Evolutionary conservation across 2,888 invertebrate genomes (phyloP), one percentile per base, ranked within the genome.

Genomic region (Drosophila subquinaria): DNA sequence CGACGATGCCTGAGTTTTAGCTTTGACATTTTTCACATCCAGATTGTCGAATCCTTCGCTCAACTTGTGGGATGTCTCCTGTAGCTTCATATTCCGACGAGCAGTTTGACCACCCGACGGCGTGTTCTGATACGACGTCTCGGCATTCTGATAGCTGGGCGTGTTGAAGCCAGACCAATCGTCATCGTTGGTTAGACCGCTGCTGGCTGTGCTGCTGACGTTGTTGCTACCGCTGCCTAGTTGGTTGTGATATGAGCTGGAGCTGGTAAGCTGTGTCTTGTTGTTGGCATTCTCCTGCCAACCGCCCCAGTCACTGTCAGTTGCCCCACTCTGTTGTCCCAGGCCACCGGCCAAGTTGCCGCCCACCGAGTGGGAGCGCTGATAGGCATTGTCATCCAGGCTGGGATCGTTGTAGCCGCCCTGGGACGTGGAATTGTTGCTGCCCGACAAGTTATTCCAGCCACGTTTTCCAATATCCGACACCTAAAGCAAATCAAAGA

Each of bases 401-500:
- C 88, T 89, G 51, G 90, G 91, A 68, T 92, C 92, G 38, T 88
- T 89, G 78, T 92, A 92, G 9, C 91, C 90, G 15, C 91, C 88
- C 43, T 90, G 90, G 10, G 92, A 93, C 17, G 93, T 93, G 6
- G 93, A 92, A 42, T 93, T 92, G 89, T 94, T 94, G 73, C 93
- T 94, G n/a, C 95, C 94, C 11, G 94, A 92, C 60, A 95, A 93
- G 75, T 94, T 94, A 75, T 93, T 94, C 95, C 95, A 96, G 33
- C 96, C 95, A 87, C 94, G 94, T 89, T 95, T 94, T 30, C 96
- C 94, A 63, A 96, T 93, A 88, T 96, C 96, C 15, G 95, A 94
- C 79, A 96, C 95, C 95, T 96, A 27, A 4, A 69, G 42, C 35
- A 13, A n/a, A 30, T 27, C 33, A 43, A 17, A 8, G 20, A 13